A percentile compares a stretch with the other conserved stretches of the same genome.
These are phyloP conservation scores for Octodon degus DNA, from an alignment of 2,113 vertebrate species.

Conservation along the genomic window DNA sequence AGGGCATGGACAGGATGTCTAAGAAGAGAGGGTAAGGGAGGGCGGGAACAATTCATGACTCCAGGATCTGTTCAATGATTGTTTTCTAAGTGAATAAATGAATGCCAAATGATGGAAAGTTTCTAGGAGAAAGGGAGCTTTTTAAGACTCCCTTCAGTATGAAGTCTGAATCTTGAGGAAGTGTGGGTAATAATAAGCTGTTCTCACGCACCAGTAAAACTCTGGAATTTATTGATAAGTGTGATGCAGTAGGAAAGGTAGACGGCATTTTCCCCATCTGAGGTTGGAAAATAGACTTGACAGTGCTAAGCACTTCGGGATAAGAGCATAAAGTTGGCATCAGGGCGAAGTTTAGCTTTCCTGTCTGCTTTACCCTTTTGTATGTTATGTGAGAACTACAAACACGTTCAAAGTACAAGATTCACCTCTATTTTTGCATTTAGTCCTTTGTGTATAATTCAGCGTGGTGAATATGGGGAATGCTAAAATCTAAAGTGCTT, in stretches of 20 bases:
- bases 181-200: neutral
- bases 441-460: constrained; percentile 46
- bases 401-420: neutral
- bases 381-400: neutral
- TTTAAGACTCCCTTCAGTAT: neutral
- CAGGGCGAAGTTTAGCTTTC: neutral
- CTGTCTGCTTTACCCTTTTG: neutral
- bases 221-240: neutral
- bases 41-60: neutral
- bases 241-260: neutral
- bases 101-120: neutral
- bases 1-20: neutral
- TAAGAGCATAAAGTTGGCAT: neutral
- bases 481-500: constrained; percentile 55
- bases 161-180: neutral
- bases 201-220: neutral
- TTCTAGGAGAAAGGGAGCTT: constrained; percentile 28
- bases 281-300: neutral
- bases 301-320: neutral
- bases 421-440: neutral
- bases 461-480: neutral
- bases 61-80: neutral
- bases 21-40: neutral
- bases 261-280: neutral
- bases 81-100: neutral